phyloP scores from a whole-genome alignment of 2,888 invertebrate genomes.

The Melieria omissa region DNA sequence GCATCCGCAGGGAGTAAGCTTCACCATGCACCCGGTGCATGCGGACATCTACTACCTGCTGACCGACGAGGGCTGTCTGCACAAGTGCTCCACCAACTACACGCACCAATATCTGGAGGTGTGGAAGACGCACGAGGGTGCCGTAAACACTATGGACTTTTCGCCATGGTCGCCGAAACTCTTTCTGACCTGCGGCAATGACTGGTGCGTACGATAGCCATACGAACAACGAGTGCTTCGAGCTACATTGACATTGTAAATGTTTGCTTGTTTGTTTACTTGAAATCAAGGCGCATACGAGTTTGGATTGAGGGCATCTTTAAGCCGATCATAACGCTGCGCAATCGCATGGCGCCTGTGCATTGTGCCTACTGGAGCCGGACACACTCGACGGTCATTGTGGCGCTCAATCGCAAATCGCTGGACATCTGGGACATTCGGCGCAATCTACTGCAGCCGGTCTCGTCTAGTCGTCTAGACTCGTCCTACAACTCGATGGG shows the following conservation, averaged over 20 bases:
- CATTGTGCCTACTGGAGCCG: conserved; percentile 78
- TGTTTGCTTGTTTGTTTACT: background rate
- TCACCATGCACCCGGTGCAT: conserved; percentile 73
- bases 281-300: conserved; percentile 69
- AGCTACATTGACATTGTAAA: background rate
- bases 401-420: conserved; percentile 73
- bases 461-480: conserved; percentile 53
- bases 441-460: conserved; percentile 76
- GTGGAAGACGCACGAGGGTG: conserved; percentile 82
- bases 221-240: background rate
- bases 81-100: conserved; percentile 84
- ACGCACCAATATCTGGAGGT: conserved; percentile 79
- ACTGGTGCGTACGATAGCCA: conserved; percentile 68
- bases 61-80: conserved; percentile 86
- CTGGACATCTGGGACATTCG: conserved; percentile 85
- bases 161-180: conserved; percentile 79
- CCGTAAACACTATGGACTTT: conserved; percentile 76
- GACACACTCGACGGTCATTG: conserved; percentile 78
- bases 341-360: conserved; percentile 67
- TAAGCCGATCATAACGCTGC: conserved; percentile 72
- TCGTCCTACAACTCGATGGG: conserved; percentile 53
- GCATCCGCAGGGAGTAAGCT: conserved; percentile 73
- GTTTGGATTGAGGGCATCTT: conserved; percentile 80
- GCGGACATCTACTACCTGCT: conserved; percentile 79
- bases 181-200: conserved; percentile 81